Evolutionary conservation across 1,140 invertebrate genomes (phyloP), one percentile per base, ranked within the genome.

Genomic region (Pemphigus obesinymphae): DNA sequence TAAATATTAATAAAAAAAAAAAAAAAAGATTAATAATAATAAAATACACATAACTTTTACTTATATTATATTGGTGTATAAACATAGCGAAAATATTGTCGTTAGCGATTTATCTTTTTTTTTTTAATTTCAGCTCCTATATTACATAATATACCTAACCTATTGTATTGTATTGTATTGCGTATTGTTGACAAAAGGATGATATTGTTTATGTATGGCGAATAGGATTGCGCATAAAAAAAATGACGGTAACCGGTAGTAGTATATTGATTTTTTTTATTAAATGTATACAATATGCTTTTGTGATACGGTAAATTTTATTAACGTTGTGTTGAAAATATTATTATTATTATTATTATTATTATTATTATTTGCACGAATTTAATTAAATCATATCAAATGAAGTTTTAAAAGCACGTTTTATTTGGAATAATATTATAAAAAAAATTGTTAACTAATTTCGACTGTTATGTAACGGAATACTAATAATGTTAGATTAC

Each of bases 331-430:
- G 50, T 63, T 80, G n/a, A 80, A 43, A 80, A 61, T 61, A 61
- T 43, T 61, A 58, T 43, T 61, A 61, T 43, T 61, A 58, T 43
- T 61, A 78, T 55, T 55, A 55, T 61, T 78, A 78, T 61, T 58
- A 78, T 75, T 76, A 53, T 58, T 80, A 80, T 80, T 45, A 61
- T 80, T 58, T 80, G 76, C 76, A 80, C 76, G 76, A 80, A 80
- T 80, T 80, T 80, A 80, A 80, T 31, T 80, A 63, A 63, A 80
- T 80, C 76, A 80, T 80, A 80, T 80, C 76, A 80, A 61, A 63
- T 43, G 37, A 45, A 80, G 55, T 61, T 61, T 61, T n/a, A n/a
- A n/a, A n/a, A n/a, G 76, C 76, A 80, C 76, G 76, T 80, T 80
- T 80, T 63, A 43, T 45, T 61, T 45, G 13, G 37, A 80, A 43